Evolutionary conservation across 1,140 invertebrate species (phyloP), one percentile per base, ranked within the genome.

Genomic region (Eubasilissa regina): DNA sequence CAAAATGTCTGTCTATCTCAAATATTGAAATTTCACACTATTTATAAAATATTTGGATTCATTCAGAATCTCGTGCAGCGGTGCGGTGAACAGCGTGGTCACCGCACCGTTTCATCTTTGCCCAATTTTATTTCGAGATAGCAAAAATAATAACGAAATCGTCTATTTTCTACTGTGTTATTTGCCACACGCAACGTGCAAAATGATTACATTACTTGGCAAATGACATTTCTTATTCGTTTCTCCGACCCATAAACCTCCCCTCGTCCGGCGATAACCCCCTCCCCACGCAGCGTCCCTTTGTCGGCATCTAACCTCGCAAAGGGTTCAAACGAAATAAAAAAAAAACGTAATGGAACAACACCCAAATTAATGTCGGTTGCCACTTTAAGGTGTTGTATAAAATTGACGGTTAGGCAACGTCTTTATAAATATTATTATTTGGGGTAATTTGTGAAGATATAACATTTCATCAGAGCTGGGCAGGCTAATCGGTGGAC

Each of bases 391-490:
- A 78, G 76, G 76, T 78, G 77, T 73, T 79, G 58, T 73, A 53
- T 21, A 45, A 75, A 79, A 74, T 79, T 79, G 58, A 56, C 44
- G 68, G 77, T 64, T 68, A 17, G 56, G 62, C 48, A 70, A 68
- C 68, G 15, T 48, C 68, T 79, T 73, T 79, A 73, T 79, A 79
- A 79, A 79, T 64, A 79, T 79, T 79, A 19, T 79, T 74, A 79
- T 79, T 79, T 79, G 47, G 55, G 68, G 77, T 68, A 79, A 79
- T 79, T 79, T 79, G 77, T 62, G 76, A 78, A 70, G 70, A 74
- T 74, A 43, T 56, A 55, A 74, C 48, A 56, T 74, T 74, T 74
- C 70, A 74, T 74, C 70, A 74, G 53, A 73, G 44, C 12, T 25
- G 53, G 25, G 53, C 21, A 72, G 48, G 21, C 13, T 17, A 17